Evolutionary conservation across 2,888 invertebrate species (phyloP), one percentile per base, ranked within the genome.

Genomic region (Anthoptus insignis): DNA sequence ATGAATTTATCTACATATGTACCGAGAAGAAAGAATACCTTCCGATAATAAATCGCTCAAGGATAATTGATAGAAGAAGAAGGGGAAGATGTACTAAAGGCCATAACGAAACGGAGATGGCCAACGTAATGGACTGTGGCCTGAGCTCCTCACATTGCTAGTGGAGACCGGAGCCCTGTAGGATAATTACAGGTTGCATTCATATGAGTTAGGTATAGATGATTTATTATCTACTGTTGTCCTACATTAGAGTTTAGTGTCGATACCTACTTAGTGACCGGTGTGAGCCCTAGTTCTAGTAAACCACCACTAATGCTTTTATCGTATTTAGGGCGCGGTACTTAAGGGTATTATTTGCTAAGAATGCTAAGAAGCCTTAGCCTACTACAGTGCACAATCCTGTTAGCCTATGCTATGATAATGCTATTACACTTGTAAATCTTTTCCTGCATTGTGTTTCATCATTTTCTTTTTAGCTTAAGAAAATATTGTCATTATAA

Each of bases 331-430:
- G 86, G 89, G 86, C 89, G 87, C 82, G 83, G 81, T 83, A 79
- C 87, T 89, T 89, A 89, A 70, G 72, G 67, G 87, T 73, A 84
- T 90, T 89, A 89, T 76, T 72, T 74, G 78, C 73, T 91, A 90
- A 91, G 90, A 77, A 86, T 74, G 78, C 73, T 91, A 90, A 91
- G 90, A 77, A 86, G 89, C 87, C 89, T 71, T 88, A 87, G 82
- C 82, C 79, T 70, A 74, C 79, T 82, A 86, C 86, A 86, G 78
- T 77, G 72, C 74, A 70, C 78, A 81, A 91, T 91, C 91, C 82
- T 82, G 87, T 91, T 91, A 90, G 79, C 64, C 73, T 67, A 69
- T 73, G 71, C 73, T 72, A 66, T 67, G 63, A 61, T 78, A 79
- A 80, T 80, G 72, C 74, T 78, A 79, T 80, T 80, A 78, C 67